Base-by-base conservation (phyloP, 2,797 vertebrate species). In the Epinephelus malabaricus region DNA sequence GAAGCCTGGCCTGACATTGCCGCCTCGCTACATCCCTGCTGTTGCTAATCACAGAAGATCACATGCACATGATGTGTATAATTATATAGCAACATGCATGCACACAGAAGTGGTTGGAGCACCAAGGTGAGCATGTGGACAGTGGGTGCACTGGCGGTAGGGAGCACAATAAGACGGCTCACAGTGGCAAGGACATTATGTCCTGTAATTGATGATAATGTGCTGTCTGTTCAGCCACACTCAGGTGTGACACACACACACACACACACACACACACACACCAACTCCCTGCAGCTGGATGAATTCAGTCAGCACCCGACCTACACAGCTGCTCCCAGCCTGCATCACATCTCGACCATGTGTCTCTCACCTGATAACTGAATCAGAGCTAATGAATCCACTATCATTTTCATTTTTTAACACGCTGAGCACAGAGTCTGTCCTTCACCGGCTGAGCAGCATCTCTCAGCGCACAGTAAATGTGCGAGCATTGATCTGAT, bases 171-270 rank as follows among this genome's bases (percentile, higher is more conserved):
- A 73, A 79, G 73, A 68, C 19, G 1, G n/a, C 27, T 83, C 62
- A 53, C 68, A 51, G 40, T 50, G 30, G 43, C 82, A 75, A 85
- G 81, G 86, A 91, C 89, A 84, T 79, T 21, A 77, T 89, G 88
- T 46, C 61, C 70, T 86, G 67, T 87, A 86, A 90, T 73, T 82
- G 75, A 89, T 81, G 68, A 65, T 78, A 77, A 86, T 78, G 64
- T 69, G 56, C 45, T 45, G 69, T 73, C 73, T 79, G 70, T 54
- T 86, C 77, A 78, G 34, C 47, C 61, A 79, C 8, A 0, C 54
- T 84, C 73, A 83, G 82, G 82, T 92, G 79, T 64, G 60, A 68
- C 60, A 68, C 54, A 53, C 67, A 70, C 66, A 53, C 67, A 70
- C 66, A 53, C 67, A 70, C 66, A 53, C 67, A 70, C 66, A 61